These are phyloP conservation scores for Carapus acus DNA, from an alignment of 2,797 vertebrate genomes.

Conservation along the genomic window DNA sequence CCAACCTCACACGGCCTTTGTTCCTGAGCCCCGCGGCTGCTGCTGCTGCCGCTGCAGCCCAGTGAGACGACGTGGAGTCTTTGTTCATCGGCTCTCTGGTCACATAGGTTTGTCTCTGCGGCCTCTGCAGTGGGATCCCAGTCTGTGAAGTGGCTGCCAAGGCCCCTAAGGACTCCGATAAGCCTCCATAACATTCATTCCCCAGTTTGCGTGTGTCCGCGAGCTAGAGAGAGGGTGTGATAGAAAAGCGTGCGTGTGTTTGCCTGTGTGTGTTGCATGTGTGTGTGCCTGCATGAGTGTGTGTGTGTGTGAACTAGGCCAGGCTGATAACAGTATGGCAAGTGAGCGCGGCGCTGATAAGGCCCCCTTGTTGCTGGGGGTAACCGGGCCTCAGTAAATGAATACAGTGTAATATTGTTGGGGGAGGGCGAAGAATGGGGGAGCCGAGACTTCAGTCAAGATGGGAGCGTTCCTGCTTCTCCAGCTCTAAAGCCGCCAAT, in stretches of 20 bases:
- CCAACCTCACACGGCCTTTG: slow-evolving; percentile 30
- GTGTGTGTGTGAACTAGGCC: slow-evolving; percentile 61
- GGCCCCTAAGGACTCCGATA: slow-evolving; percentile 65
- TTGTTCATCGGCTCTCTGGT: slow-evolving; percentile 58
- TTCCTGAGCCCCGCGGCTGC: slow-evolving; percentile 35
- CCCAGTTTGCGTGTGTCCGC: slow-evolving; percentile 34
- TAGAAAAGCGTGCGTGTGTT: slow-evolving; percentile 38
- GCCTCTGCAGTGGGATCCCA: slow-evolving; percentile 54
- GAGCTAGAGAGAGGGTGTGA: slow-evolving; percentile 30
- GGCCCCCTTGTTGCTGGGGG: slow-evolving; percentile 62
- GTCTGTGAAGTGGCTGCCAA: slow-evolving; percentile 68
- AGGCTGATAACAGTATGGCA: slow-evolving; percentile 64
- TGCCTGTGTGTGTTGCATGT: slow-evolving; percentile 39
- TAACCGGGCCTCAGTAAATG: slow-evolving; percentile 58
- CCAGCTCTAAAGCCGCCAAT: slow-evolving; percentile 5
- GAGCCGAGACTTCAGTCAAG: slow-evolving; percentile 19
- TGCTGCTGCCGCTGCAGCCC: slow-evolving; percentile 29
- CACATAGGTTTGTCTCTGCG: slow-evolving; percentile 65
- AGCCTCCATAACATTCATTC: slow-evolving; percentile 65
- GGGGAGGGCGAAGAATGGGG: slow-evolving; percentile 14
- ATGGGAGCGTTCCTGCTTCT: slow-evolving; percentile 19
- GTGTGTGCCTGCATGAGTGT: slow-evolving; percentile 45
- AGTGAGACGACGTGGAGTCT: slow-evolving; percentile 30
- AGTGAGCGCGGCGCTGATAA: slow-evolving; percentile 62
- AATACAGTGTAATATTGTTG: slow-evolving; percentile 47